Conservation (phyloP, 2,888 invertebrate species). For the Rhagium mordax region DNA sequence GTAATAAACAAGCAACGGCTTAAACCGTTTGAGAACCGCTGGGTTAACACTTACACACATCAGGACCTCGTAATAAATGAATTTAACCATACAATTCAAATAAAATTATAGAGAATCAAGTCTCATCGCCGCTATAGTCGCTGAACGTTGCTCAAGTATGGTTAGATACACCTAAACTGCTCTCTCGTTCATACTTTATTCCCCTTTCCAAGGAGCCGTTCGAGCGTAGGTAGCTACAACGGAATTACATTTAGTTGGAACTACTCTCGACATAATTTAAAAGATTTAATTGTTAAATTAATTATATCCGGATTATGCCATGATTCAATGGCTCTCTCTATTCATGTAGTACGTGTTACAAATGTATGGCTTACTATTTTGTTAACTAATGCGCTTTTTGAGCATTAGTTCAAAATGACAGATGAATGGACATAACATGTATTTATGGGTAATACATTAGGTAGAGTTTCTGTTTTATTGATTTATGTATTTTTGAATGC, state of each 20-base stretch:
- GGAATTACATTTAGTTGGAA: slow-evolving; percentile 13
- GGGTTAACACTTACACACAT: slow-evolving; percentile 54
- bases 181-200: background rate
- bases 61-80: slow-evolving; percentile 56
- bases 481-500: no score
- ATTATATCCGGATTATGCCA: slow-evolving; percentile 19
- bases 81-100: slow-evolving; percentile 61
- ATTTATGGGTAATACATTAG: background rate
- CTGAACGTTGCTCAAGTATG: slow-evolving; percentile 8
- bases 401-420: background rate
- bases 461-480: no score
- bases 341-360: background rate
- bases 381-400: background rate
- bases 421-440: background rate
- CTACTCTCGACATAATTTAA: slow-evolving; percentile 19
- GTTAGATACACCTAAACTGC: slow-evolving; percentile 1
- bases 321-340: slow-evolving; percentile 20
- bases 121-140: slow-evolving; percentile 51
- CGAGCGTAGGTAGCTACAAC: slow-evolving; percentile 18
- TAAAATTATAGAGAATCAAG: slow-evolving; percentile 60
- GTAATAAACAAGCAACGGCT: background rate
- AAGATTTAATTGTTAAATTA: slow-evolving; percentile 30
- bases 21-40: slow-evolving; percentile 49
- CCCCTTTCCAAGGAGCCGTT: background rate
- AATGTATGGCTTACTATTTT: slow-evolving; percentile 10